Base-by-base conservation (phyloP, 2,113 vertebrate genomes). In the Noturus placidus region DNA sequence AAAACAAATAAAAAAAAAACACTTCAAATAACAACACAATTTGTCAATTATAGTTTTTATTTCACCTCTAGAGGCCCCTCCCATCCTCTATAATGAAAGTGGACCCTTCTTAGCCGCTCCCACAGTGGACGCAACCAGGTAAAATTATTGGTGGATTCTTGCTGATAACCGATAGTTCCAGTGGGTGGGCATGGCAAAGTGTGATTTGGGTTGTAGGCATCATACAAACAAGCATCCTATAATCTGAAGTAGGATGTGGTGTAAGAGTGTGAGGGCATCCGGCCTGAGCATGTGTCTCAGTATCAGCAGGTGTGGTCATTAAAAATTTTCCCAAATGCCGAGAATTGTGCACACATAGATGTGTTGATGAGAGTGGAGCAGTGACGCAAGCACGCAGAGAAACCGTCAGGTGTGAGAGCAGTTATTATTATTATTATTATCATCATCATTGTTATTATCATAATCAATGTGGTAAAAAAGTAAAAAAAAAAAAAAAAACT, bases 281-380 rank as follows among this genome's bases (percentile, higher is more conserved):
- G 9, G 27, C 15, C 42, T 13, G 22, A 76, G 72, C 20, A 0
- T 11, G 8, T 42, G 8, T 61, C 20, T 6, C 63, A 65, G 27
- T n/a, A 65, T 65, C 63, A 78, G 76, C 46, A 77, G n/a, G 38
- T 77, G 74, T 77, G 11, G 42, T 72, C 35, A 42, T 74, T 42
- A 42, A 11, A 38, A 72, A 6, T 33, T 4, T 22, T 70, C 30
- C 7, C 69, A 20, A 35, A 33, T 72, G 35, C 17, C 3, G 30
- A 35, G 67, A 70, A 70, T 7, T 35, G 67, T 70, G 30, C 15
- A 15, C 15, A 17, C 17, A 35, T 1, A 70, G 1, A 35, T 7
- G 4, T 70, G 35, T 33, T 5, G 14, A 19, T 33, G 67, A 70
- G 67, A 30, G 11, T 1, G 4, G 1, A 69, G 30, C 5, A 35